Conservation (phyloP, 2,888 invertebrate species). For the Nycteola revayana region DNA sequence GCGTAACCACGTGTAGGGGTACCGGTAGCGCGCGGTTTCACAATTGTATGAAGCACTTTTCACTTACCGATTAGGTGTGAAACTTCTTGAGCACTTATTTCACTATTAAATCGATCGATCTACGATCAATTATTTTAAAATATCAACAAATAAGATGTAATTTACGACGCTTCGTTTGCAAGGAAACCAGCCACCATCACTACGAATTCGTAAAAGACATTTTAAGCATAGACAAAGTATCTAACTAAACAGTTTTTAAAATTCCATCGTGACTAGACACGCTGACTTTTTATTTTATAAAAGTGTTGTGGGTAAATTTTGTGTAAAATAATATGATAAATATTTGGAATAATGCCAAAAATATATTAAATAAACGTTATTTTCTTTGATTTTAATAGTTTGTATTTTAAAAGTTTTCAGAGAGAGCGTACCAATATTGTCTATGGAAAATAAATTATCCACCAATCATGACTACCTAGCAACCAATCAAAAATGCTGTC, state of each 20-base stretch:
- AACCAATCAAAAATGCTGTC: constrained; percentile 27
- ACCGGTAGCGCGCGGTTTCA: constrained; percentile 74
- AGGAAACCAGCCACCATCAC: constrained; percentile 82
- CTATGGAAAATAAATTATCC: constrained; percentile 24
- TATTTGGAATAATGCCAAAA: too few relatives aligned
- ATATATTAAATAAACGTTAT: too few relatives aligned
- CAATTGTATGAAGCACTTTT: constrained; percentile 56
- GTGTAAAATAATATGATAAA: too few relatives aligned
- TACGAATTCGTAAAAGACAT: constrained; percentile 81
- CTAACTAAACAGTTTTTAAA: constrained; percentile 60
- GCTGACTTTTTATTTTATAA: constrained; percentile 1
- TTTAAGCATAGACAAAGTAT: constrained; percentile 70
- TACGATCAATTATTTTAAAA: constrained; percentile 59
- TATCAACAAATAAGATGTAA: constrained; percentile 67
- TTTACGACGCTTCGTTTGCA: constrained; percentile 77
- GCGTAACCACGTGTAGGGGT: constrained; percentile 75
- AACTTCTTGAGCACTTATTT: constrained; percentile 77
- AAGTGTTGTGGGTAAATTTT: too few relatives aligned
- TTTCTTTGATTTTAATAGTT: too few relatives aligned
- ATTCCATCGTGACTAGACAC: constrained; percentile 41
- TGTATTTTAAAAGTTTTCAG: too few relatives aligned
- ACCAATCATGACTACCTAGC: constrained; percentile 29
- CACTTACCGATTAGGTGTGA: constrained; percentile 76
- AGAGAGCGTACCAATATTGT: constrained; percentile 25
- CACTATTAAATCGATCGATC: constrained; percentile 67